These are phyloP conservation scores for Cheilosia impressa DNA, from an alignment of 2,888 invertebrate genomes.

Conservation along the genomic window DNA sequence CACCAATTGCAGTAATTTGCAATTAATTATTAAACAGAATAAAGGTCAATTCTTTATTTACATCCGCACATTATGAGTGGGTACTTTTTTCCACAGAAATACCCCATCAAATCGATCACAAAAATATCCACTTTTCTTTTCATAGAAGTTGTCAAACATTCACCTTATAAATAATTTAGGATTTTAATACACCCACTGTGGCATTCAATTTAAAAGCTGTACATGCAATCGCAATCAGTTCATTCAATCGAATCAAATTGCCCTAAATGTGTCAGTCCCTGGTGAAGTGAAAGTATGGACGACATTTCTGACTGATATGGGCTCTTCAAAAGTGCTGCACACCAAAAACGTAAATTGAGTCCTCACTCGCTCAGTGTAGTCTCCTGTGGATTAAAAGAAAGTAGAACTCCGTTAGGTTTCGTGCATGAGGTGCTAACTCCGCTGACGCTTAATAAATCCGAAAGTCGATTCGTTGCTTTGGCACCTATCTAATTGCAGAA, in stretches of 20 bases:
- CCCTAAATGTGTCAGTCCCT: neutral
- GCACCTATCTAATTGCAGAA: slow-evolving; percentile 47
- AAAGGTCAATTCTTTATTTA: no score
- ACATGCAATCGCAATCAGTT: slow-evolving; percentile 13
- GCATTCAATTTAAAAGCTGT: neutral
- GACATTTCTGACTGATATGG: neutral
- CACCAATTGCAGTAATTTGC: no score
- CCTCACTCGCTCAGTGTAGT: neutral
- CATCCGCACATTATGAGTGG: neutral
- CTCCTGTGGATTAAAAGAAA: slow-evolving; percentile 29
- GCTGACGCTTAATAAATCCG: slow-evolving; percentile 39
- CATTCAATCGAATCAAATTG: slow-evolving; percentile 20
- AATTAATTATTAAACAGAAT: no score
- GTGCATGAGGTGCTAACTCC: slow-evolving; percentile 52
- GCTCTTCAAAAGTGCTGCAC: slow-evolving; percentile 1
- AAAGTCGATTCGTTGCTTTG: slow-evolving; percentile 53
- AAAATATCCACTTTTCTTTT: neutral
- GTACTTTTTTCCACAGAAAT: neutral
- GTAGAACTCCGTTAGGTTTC: slow-evolving; percentile 18
- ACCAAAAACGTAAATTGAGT: neutral
- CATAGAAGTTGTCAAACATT: neutral
- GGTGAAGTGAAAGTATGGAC: neutral
- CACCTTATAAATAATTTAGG: slow-evolving; percentile 48
- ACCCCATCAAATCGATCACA: neutral
- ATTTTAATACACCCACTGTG: neutral